phyloP scores from a whole-genome alignment of 2,888 invertebrate genomes.

The Cephus nigrinus region DNA sequence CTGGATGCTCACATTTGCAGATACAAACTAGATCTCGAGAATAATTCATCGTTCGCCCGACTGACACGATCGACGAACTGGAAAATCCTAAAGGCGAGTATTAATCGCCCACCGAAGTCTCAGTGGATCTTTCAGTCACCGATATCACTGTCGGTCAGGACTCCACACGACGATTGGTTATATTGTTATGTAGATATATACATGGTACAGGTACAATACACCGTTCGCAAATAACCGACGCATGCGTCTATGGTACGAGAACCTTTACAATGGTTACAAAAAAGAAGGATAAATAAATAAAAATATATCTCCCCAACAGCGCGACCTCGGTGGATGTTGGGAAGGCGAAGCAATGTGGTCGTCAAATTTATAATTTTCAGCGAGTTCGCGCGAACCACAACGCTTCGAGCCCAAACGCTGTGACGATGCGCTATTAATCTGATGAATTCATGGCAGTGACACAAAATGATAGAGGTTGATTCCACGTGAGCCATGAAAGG shows the following conservation, averaged over 20 bases:
- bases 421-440: constrained; percentile 26
- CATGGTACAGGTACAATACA: constrained; percentile 56
- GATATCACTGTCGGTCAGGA: constrained; percentile 34
- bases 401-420: constrained; percentile 62
- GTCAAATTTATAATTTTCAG: constrained; percentile 16
- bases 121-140: constrained; percentile 23
- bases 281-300: constrained; percentile 18
- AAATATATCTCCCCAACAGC: constrained; percentile 43
- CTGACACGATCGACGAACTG: constrained; percentile 28
- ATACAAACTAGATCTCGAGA: constrained; percentile 27
- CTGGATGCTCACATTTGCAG: constrained; percentile 25
- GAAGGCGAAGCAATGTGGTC: constrained; percentile 58
- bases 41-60: constrained; percentile 34
- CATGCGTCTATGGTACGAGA: constrained; percentile 55
- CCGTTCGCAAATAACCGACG: constrained; percentile 57
- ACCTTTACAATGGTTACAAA: constrained; percentile 39
- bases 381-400: constrained; percentile 44
- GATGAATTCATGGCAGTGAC: neutral
- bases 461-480: neutral
- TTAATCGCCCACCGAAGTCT: constrained; percentile 4
- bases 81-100: constrained; percentile 27
- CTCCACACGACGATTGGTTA: constrained; percentile 43
- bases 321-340: constrained; percentile 49
- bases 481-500: neutral
- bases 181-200: constrained; percentile 45